Base-by-base conservation (phyloP, 1,140 invertebrate species). In the Protaetia brevitarsis region DNA sequence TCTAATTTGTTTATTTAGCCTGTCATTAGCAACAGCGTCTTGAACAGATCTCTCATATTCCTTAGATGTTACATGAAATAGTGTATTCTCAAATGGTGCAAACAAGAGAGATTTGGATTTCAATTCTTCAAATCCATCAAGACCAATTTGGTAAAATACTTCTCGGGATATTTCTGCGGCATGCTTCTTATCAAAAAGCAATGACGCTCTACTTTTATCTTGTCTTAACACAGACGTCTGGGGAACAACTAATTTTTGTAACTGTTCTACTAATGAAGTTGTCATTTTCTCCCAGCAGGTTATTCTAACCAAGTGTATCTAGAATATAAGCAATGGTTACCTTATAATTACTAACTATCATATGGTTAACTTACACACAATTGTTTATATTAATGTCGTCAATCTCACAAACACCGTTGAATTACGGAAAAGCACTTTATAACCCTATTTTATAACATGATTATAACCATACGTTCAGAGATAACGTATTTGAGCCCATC, bases 101-200 rank as follows among this genome's bases (percentile, higher is more conserved):
- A 98, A 97, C 0, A 80, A 72, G 26, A 81, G 71, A 79, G 93
- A 89, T 11, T 94, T 79, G 34, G 83, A 82, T 21, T 86, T 87
- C 1, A 98, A 79, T 72, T 96, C 93, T 71, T 91, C 83, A 1
- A 98, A 79, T 7, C 95, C 96, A 80, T 86, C 90, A 30, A 85
- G 77, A 81, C 94, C 95, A 61, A 96, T 89, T 76, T 90, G 87
- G 79, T 89, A 92, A 73, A 96, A 88, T 10, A 89, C 91, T 70
- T 93, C 88, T 41, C 87, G 84, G 71, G 94, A 91, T 73, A 94
- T 88, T 64, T 84, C 85, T 0, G 93, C 93, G 6, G 95, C 95
- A 82, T 96, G 92, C 71, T 89, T 91, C 0, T 90, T 87, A 76
- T 95, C 88, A 77, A 96, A 97, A 6, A 98, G 78, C 67, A 98